phyloP scores from a whole-genome alignment of 2,888 invertebrate genomes.

The Drosophila neotestacea region DNA sequence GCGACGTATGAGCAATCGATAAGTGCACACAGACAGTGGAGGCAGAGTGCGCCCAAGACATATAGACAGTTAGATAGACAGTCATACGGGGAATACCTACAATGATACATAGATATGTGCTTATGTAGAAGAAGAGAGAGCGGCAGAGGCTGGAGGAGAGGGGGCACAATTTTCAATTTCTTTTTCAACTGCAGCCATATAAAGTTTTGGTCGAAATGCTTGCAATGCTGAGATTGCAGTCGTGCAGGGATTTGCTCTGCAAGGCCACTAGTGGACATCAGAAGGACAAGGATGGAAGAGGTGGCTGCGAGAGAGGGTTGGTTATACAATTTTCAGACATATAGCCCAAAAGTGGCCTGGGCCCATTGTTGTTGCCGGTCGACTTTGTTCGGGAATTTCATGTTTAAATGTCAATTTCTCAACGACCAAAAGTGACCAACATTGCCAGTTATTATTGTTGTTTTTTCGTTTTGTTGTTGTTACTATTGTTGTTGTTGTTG shows the following conservation, averaged over 20 bases:
- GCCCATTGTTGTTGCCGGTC: constrained; percentile 59
- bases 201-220: constrained; percentile 69
- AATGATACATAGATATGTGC: constrained; percentile 30
- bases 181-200: constrained; percentile 68
- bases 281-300: background rate
- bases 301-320: background rate
- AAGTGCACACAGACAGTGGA: constrained; percentile 63
- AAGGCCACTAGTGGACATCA: constrained; percentile 34
- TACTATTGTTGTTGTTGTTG: constrained; percentile 29
- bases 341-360: constrained; percentile 65
- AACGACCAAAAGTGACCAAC: constrained; percentile 75
- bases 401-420: constrained; percentile 80
- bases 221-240: constrained; percentile 76
- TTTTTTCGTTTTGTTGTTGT: constrained; percentile 29
- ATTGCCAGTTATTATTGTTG: constrained; percentile 33
- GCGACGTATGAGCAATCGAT: constrained; percentile 76
- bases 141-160: background rate
- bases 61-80: constrained; percentile 67
- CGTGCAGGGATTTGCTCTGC: constrained; percentile 56
- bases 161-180: constrained; percentile 70
- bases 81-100: constrained; percentile 69
- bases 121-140: background rate
- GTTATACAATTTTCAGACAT: constrained; percentile 32
- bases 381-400: constrained; percentile 69
- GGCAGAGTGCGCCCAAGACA: constrained; percentile 34